Base-by-base conservation (phyloP, 2,888 invertebrate species). In the Carcina quercana region DNA sequence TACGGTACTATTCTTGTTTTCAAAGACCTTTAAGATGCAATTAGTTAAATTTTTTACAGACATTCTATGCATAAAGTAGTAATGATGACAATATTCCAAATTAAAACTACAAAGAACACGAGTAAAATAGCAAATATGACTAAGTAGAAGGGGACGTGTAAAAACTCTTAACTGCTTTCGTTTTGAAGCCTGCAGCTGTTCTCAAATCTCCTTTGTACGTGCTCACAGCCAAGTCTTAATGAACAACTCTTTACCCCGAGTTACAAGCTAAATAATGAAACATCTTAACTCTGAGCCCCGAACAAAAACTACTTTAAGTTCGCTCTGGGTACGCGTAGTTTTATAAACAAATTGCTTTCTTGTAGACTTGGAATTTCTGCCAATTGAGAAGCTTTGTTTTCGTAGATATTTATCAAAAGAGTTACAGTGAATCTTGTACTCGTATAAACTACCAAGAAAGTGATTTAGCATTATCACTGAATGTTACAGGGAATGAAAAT, bases 131-230 rank as follows among this genome's bases (percentile, higher is more conserved):
- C 28, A 19, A 28, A 12, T 28, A 15, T 28, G 6, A 12, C 19
- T 1, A 12, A 28, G n/a, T 19, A 5, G 6, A 24, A 24, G 12
- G n/a, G 24, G 6, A 11, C 24, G 11, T 10, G 19, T n/a, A 27
- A 27, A 7, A 31, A 13, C 12, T 20, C 26, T 25, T 11, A 25
- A 34, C 28, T 22, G 32, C 25, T 41, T 32, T 29, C 37, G 40
- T 35, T 25, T 20, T 21, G 31, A 30, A 30, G 8, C 26, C 22
- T 30, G 34, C 47, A 50, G 52, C 47, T 54, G 53, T 38, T 47
- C 26, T 49, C 51, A 67, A 73, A 72, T 70, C 68, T 64, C 49
- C 62, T 62, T 51, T 42, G 67, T 70, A 71, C 75, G 75, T 78
- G 73, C 65, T 70, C 60, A 66, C 70, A 69, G 52, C 44, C 38